These are phyloP conservation scores for Panagrolaimus sp. DNA, from an alignment of 1,140 invertebrate genomes.

Conservation along the genomic window DNA sequence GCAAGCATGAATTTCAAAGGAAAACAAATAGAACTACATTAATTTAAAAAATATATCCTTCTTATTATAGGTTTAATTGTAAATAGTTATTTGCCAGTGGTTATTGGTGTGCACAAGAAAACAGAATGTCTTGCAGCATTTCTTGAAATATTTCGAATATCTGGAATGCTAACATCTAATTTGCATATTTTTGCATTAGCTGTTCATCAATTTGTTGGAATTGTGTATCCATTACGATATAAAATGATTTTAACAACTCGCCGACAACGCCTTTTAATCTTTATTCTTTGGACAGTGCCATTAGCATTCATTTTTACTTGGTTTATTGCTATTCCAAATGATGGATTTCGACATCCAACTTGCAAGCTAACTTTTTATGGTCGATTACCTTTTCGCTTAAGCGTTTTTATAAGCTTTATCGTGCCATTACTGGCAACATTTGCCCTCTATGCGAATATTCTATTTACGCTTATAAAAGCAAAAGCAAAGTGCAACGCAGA, in stretches of 20 bases:
- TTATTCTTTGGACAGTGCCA: constrained; percentile 38
- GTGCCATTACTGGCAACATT: constrained; percentile 40
- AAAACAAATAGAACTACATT: too few species aligned
- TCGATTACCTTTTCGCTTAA: constrained; percentile 46
- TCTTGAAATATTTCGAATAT: constrained; percentile 44
- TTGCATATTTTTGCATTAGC: constrained; percentile 47
- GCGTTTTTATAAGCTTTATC: constrained; percentile 45
- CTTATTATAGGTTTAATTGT: constrained; percentile 36
- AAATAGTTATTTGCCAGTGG: constrained; percentile 47
- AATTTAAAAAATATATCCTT: constrained; percentile 17
- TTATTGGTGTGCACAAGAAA: constrained; percentile 31
- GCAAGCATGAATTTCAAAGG: not conserved
- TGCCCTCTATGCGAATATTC: constrained; percentile 39
- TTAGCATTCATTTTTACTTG: constrained; percentile 33
- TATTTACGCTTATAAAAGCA: constrained; percentile 38
- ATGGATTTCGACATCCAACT: constrained; percentile 32
- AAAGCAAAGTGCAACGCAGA: constrained; percentile 42
- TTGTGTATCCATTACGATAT: constrained; percentile 44
- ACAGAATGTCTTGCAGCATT: constrained; percentile 29
- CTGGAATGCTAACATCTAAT: constrained; percentile 50
- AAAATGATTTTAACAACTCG: constrained; percentile 49
- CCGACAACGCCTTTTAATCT: constrained; percentile 36
- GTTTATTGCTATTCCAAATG: constrained; percentile 32
- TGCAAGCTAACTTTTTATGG: constrained; percentile 44
- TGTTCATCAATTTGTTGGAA: constrained; percentile 51